Base-by-base conservation (phyloP, 2,888 invertebrate species). In the Halictus quadricinctus region DNA sequence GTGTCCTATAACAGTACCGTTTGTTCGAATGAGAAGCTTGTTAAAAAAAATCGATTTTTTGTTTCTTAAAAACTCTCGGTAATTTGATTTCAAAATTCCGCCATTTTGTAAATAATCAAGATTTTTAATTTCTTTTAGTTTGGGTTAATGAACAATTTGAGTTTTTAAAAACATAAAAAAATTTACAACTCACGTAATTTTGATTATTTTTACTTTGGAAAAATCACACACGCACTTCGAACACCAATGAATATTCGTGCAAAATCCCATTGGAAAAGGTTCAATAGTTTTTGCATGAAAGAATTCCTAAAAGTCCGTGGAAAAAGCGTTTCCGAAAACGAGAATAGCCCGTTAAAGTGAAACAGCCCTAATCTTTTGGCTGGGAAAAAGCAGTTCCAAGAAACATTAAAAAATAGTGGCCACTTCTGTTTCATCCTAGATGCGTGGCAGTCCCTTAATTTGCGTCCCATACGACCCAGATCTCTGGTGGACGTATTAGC, bases 401-500 rank as follows among this genome's bases (percentile, higher is more conserved):
- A 58, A 58, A n/a, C 21, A 10, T n/a, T 58, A 3, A 58, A n/a
- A n/a, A 58, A 21, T 58, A 58, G 58, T 58, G 58, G 58, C n/a
- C 58, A n/a, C 58, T 58, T 12, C n/a, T n/a, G 58, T 58, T n/a
- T 58, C 58, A n/a, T 58, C 58, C n/a, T n/a, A 58, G n/a, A 58
- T 58, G 58, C 58, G 58, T 58, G 58, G 58, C n/a, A 58, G 58
- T 12, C 58, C 58, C 58, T 58, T 58, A 60, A 60, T 60, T 15
- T 12, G 21, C 4, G 41, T 43, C 58, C 75, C 64, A 64, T 29
- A 29, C 64, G 64, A 64, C 83, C 72, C 48, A 64, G 50, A 60
- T 81, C 74, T 72, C 73, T 73, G 60, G 76, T 76, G 76, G 60
- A 58, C 64, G 75, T 74, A 78, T 82, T 82, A 79, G 72, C 64